phyloP scores from a whole-genome alignment of 2,113 vertebrate species.

The Uria lomvia region DNA sequence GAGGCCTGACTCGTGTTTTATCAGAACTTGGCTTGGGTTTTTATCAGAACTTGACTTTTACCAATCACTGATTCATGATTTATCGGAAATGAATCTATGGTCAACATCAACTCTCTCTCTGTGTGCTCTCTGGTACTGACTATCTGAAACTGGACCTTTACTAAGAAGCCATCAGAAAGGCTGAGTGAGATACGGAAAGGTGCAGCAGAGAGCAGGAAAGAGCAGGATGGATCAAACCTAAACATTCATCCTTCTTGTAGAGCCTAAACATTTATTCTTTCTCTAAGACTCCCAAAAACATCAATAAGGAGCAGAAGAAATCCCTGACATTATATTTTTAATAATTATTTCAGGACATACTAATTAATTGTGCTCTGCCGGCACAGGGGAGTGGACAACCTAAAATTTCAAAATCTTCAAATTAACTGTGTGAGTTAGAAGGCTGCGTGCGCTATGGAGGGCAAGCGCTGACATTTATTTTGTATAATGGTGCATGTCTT shows the following conservation, averaged over 20 bases:
- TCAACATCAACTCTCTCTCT: not conserved
- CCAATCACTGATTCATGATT: not conserved
- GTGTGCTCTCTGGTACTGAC: not conserved
- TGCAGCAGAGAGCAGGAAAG: not conserved
- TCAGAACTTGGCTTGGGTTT: not conserved
- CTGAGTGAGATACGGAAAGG: not conserved
- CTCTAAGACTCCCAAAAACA: not conserved
- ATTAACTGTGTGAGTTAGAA: not conserved
- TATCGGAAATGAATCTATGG: not conserved
- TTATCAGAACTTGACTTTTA: not conserved
- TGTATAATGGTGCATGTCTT: not conserved
- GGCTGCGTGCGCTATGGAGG: not conserved
- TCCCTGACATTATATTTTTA: not conserved
- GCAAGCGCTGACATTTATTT: slow-evolving; percentile 25
- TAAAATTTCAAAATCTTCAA: not conserved
- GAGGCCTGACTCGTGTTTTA: not conserved
- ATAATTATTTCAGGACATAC: not conserved
- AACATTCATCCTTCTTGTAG: not conserved
- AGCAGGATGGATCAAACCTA: not conserved
- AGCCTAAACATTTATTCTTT: not conserved
- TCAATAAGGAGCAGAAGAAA: not conserved
- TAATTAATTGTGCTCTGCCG: not conserved
- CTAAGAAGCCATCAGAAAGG: not conserved
- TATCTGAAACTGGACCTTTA: not conserved
- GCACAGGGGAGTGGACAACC: not conserved